Base-by-base conservation (phyloP, 1,140 invertebrate species). In the Mylabris phalerata region DNA sequence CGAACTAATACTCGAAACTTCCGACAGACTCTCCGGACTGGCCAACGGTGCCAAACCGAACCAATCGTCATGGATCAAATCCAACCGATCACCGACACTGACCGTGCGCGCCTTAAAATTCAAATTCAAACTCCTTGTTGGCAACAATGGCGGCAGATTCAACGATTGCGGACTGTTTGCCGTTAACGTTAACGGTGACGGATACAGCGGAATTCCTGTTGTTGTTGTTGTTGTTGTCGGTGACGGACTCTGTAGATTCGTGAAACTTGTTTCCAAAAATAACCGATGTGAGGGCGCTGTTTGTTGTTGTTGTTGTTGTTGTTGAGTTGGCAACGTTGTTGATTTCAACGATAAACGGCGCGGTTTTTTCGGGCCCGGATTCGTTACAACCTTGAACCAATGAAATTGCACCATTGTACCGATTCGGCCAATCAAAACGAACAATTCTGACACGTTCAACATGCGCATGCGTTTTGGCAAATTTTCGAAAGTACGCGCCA, bases 1-100 rank as follows among this genome's bases (percentile, higher is more conserved):
- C 6, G 80, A 82, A 56, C 77, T 79, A 32, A 82, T 83, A 63
- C 83, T 85, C 0, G 88, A 91, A 4, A 88, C 81, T 71, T 92
- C 89, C 0, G 89, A 92, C 2, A 92, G 71, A 1, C 88, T 92
- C 72, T 94, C 90, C 1, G 91, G 90, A 26, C 89, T 90, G 1
- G 91, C 91, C 19, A 94, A 69, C 0, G 91, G 90, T 0, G 90
- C 90, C 19, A 85, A 73, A 2, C 82, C 81, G 44, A 81, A 80
- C 79, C 84, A 85, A 64, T 86, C 84, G 50, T 84, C 81, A 60
- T 80, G 78, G 19, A 81, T 74, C 4, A 81, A 64, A 61, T 82
- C 80, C 3, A 80, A 66, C 44, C 72, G 68, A 24, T 57, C 65
- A 49, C 49, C 57, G 1, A 68, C 72, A 66, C 63, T 73, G 7